Conservation (phyloP, 2,797 vertebrate species). For the Buphagus erythrorhynchus region DNA sequence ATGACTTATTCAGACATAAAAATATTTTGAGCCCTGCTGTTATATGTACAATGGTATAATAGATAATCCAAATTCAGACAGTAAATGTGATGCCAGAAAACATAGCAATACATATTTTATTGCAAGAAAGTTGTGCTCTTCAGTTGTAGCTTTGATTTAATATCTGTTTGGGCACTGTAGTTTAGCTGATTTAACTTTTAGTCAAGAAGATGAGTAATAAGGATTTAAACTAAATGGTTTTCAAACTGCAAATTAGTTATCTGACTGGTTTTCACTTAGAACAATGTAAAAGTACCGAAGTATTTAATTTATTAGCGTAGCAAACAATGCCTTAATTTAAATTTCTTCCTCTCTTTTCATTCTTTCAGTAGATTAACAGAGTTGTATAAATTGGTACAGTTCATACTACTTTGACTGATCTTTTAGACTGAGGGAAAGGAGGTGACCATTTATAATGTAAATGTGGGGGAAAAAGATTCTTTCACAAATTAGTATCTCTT, state of each 20-base stretch:
- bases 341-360: neutral
- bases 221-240: neutral
- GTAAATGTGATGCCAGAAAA: neutral
- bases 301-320: neutral
- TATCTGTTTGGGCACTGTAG: neutral
- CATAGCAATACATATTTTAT: neutral
- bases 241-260: neutral
- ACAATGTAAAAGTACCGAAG: neutral
- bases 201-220: neutral
- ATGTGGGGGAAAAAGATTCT: rapidly evolving
- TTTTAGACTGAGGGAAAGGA: neutral
- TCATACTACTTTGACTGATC: neutral
- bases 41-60: neutral
- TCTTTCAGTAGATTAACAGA: neutral
- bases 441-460: neutral
- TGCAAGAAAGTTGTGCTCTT: neutral
- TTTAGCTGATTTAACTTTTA: neutral
- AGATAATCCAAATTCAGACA: neutral
- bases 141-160: neutral
- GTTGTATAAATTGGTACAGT: neutral
- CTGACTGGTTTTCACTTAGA: neutral
- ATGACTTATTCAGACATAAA: neutral
- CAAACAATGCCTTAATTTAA: neutral
- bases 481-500: neutral
- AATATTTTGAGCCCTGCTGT: neutral